A percentile compares a stretch with the other conserved stretches of the same genome.
phyloP scores from a whole-genome alignment of 1,140 invertebrate genomes.

The Zaprionus africanus region DNA sequence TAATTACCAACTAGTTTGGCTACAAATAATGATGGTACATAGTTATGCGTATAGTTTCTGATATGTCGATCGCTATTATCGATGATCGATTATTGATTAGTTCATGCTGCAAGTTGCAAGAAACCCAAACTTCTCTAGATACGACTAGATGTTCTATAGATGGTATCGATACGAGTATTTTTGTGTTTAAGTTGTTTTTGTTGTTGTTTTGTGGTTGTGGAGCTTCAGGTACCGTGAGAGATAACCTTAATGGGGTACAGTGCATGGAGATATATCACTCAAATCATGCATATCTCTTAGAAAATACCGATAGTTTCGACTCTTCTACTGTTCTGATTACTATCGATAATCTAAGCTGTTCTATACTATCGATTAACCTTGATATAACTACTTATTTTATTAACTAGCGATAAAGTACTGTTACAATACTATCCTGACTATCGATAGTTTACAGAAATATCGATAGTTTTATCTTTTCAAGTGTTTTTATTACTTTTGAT shows the following conservation, averaged over 20 bases:
- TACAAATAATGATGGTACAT: neutral
- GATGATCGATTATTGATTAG: conserved; percentile 2
- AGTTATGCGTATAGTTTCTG: conserved; percentile 1
- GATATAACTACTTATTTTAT: no score
- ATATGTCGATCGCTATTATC: conserved; percentile 5
- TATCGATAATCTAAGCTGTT: neutral
- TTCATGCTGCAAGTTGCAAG: conserved; percentile 6
- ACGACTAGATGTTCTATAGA: conserved; percentile 7
- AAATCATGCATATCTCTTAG: neutral
- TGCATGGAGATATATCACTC: neutral
- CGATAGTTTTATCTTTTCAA: neutral
- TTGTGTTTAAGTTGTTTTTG: neutral
- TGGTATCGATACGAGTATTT: neutral
- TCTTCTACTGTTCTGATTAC: neutral
- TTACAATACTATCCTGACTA: no score
- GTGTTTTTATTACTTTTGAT: neutral
- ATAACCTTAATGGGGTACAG: neutral
- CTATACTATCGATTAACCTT: neutral
- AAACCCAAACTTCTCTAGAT: conserved; percentile 11
- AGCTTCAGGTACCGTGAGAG: neutral
- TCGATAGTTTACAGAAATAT: neutral
- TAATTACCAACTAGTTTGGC: conserved; percentile 9
- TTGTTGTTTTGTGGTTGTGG: conserved; percentile 13
- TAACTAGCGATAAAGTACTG: no score
- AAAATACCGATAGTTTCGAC: neutral